Evolutionary conservation across 2,888 invertebrate species (phyloP).

Genomic region (Chaitophorus viminalis): DNA sequence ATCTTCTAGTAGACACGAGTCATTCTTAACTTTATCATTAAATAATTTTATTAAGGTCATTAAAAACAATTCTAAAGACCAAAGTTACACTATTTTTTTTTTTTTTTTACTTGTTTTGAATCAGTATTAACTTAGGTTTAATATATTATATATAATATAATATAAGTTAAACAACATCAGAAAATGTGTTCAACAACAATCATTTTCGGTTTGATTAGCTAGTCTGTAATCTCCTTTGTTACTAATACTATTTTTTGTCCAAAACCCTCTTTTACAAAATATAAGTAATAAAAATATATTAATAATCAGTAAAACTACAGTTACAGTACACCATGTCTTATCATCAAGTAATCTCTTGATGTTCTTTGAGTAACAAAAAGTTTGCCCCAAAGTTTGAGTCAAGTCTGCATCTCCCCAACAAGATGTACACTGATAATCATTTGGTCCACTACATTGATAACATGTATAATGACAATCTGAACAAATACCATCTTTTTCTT

Average conservation of each 20-base stretch:
- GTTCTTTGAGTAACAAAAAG: constrained; percentile 70
- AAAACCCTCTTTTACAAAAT: constrained; percentile 42
- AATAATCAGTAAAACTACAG: constrained; percentile 16
- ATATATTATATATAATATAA: no score
- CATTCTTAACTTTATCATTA: no score
- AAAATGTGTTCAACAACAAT: no score
- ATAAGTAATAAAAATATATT: constrained; percentile 54
- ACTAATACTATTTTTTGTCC: neutral
- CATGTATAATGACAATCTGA: constrained; percentile 81
- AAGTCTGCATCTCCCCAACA: constrained; percentile 73
- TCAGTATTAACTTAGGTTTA: no score
- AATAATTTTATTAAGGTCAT: no score
- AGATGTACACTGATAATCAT: constrained; percentile 75
- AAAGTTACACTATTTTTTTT: no score
- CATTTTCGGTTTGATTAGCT: constrained; percentile 47
- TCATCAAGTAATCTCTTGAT: constrained; percentile 69
- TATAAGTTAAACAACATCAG: no score
- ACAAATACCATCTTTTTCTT: constrained; percentile 68
- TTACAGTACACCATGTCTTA: constrained; percentile 69
- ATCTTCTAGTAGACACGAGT: no score
- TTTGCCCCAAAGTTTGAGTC: constrained; percentile 63
- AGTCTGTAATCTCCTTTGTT: constrained; percentile 44
- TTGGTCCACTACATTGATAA: constrained; percentile 75
- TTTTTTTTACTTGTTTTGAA: no score
- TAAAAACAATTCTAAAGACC: no score